Evolutionary conservation across 1,140 invertebrate species (phyloP), one percentile per base, ranked within the genome.

Genomic region (Drosophila miranda): DNA sequence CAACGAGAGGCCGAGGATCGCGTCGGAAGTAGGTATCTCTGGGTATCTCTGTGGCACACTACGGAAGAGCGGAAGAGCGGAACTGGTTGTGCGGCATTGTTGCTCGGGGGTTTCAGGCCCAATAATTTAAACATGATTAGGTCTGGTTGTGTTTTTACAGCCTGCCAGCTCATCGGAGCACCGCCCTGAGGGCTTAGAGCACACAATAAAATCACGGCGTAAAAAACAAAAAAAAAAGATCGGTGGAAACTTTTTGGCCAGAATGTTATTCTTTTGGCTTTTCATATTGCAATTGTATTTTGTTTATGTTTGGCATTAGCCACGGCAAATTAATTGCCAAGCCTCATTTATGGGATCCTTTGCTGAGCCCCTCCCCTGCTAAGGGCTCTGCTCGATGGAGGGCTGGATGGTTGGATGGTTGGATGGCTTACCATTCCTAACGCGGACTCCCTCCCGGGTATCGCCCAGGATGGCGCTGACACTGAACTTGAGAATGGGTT

Each of bases 401-500:
- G n/a, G 5, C 8, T 6, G 48, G 13, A 4, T 52, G 43, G 8
- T 0, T 44, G n/a, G 16, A 21, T 45, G 7, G 38, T 11, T 19
- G 14, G 4, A 41, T 46, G 6, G 9, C 90, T 92, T 90, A 92
- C 92, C 91, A 82, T 89, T 91, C 61, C 90, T 67, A 30, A 91
- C 81, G 71, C 88, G 77, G 53, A 91, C 75, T 88, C 92, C 86
- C 84, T 92, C 71, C 6, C 90, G 89, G 23, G 89, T 91, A 53
- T 91, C 93, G n/a, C 96, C 96, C 44, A 98, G 92, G 75, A 98
- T 98, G 13, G 96, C 96, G 92, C 95, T 97, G 56, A 98, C 96
- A 93, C 97, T 97, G 91, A 98, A 98, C 91, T 98, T 98, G 61
- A 98, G 93, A 75, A 96, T 94, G 0, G 96, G 96, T 80, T 96